Base-by-base conservation (phyloP, 37 sponge, comb jelly and placozoan species). In the Petrosia ficiformis region DNA sequence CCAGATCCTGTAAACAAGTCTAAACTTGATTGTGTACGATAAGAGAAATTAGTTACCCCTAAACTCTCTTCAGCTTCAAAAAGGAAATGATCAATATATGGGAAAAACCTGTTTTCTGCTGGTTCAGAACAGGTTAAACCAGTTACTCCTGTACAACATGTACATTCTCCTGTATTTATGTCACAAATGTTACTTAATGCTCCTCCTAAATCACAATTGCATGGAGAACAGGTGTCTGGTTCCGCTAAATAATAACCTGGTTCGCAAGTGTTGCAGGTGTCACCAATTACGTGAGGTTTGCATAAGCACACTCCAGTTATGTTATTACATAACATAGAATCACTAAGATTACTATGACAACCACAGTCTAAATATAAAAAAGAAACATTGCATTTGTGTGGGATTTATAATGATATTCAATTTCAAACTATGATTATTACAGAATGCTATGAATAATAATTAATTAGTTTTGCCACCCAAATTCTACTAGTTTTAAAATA, bases 231-330 rank as follows among this genome's bases (percentile, higher is more conserved):
- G 3, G 82, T 86, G 22, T 76, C 25, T 0, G 44, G 24, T 32
- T 73, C 61, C 10, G 54, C 64, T 26, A 52, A 65, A 61, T 86
- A 93, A 65, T 70, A 93, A 2, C 87, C 88, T 22, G 61, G 58
- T 11, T 26, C 73, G 59, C 97, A 96, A 21, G 0, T 25, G 64
- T 83, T 83, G 65, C 97, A 96, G 64, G 84, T 83, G 39, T 77
- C 67, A 32, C 93, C 97, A 31, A 76, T 57, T 2, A 89, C 88
- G 39, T 90, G 82, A 3, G 75, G 71, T 58, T 86, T 89, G 56
- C 97, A 96, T 11, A 8, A 36, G 59, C 97, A 97, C 70, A 30
- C 44, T 21, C 97, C 97, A 39, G 67, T n/a, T n/a, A n/a, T 44
- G 36, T 57, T 44, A 29, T 58, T 37, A 56, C 89, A 89, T 11